Percentiles rank a stretch among this genome's conserved stretches.
Conservation (phyloP, 2,888 invertebrate species). For the Branchipolynoe longqiensis region DNA sequence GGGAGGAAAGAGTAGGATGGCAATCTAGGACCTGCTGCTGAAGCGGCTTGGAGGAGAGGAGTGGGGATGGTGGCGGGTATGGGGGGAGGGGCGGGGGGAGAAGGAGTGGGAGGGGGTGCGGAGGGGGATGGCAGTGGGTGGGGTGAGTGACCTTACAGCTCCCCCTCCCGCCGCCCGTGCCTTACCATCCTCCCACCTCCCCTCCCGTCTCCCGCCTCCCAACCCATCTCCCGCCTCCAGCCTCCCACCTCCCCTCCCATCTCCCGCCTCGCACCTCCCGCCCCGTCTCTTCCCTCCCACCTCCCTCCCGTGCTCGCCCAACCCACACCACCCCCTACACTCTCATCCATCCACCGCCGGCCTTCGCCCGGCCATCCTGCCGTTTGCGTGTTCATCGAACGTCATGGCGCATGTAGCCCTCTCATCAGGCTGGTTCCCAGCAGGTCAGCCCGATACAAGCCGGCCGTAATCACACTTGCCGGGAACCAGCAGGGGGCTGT, state of each 20-base stretch:
- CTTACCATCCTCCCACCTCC: no score
- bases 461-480: slow-evolving; percentile 17
- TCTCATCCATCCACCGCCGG: no score
- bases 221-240: not conserved
- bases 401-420: slow-evolving; percentile 20
- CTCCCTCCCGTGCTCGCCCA: not conserved
- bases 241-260: not conserved
- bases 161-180: no score
- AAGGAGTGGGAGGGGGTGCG: no score
- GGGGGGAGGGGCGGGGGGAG: no score
- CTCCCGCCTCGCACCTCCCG: not conserved
- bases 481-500: not conserved
- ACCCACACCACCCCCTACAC: not conserved
- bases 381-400: slow-evolving; percentile 15
- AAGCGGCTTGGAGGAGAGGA: no score
- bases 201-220: not conserved
- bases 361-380: not conserved
- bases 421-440: slow-evolving; percentile 39
- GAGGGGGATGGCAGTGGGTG: no score
- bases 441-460: slow-evolving; percentile 29
- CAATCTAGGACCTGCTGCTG: no score
- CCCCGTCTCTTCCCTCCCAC: not conserved
- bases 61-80: no score
- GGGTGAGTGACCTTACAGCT: no score
- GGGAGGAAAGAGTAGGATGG: not conserved